A percentile compares a stretch with the other conserved stretches of the same genome.
phyloP scores from a whole-genome alignment of 2,888 invertebrate genomes.

The Cantharis nigra region DNA sequence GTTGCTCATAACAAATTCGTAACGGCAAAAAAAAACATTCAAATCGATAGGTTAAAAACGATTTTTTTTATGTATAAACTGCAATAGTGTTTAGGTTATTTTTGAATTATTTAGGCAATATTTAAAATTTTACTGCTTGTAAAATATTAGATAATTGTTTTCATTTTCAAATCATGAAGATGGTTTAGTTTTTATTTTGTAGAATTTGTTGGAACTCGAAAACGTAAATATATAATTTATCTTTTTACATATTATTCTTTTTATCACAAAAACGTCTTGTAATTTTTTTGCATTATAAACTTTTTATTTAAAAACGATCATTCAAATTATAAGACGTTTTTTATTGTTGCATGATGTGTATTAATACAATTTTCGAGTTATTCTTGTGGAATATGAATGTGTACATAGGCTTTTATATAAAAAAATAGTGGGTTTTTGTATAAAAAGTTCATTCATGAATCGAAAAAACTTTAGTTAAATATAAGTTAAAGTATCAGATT shows the following conservation, averaged over 20 bases:
- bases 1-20: background rate
- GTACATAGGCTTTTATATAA: background rate
- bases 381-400: background rate
- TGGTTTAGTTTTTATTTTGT: background rate
- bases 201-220: background rate
- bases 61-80: background rate
- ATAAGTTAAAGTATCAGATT: background rate
- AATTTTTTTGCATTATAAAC: background rate
- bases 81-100: background rate
- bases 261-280: background rate
- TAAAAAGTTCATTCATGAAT: background rate
- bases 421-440: background rate
- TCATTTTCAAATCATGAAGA: background rate
- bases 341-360: background rate
- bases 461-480: background rate
- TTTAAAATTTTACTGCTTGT: background rate
- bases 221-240: background rate
- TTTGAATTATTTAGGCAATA: background rate
- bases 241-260: background rate
- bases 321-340: background rate
- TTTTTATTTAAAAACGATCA: background rate
- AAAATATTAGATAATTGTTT: background rate
- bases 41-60: background rate
- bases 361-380: background rate
- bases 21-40: background rate